Evolutionary conservation across 2,888 invertebrate species (phyloP), one percentile per base, ranked within the genome.

Genomic region (Chrysotoxum bicinctum): DNA sequence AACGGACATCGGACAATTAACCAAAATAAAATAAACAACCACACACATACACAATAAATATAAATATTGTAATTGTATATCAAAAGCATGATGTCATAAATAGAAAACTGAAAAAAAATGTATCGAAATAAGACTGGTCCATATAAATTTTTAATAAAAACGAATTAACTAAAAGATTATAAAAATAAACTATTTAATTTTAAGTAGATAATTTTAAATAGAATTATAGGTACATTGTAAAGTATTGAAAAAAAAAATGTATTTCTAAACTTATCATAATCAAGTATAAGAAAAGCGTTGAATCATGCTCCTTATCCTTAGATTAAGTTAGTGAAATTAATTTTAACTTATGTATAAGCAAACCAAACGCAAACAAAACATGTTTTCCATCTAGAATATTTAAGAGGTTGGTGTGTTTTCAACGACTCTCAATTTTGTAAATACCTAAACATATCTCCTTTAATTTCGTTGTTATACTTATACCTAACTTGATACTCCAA

Each of bases 51-150:
- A 40, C n/a, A 26, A 30, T 26, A n/a, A 7, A 76, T 70, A 77
- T 30, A 43, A 60, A 21, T 69, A 62, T 52, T 9, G 26, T 14
- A n/a, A 68, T 68, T 35, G 26, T 40, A 73, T 73, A 64, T 19
- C 5, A n/a, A 54, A 43, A 62, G 56, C 60, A 43, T 60, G 50
- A 68, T 72, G 69, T 43, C 66, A 68, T 35, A 66, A 64, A 58
- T 26, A 77, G 48, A 37, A 69, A 54, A 40, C 37, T 54, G 45
- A 58, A 62, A 52, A 69, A 37, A 81, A 73, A 81, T 73, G 69
- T 85, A 85, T 85, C 81, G 66, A 81, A 72, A 85, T 81, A 85
- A 85, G 85, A 85, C 85, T 85, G 85, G 85, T 81, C 85, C 85
- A 84, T 66, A 84, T 80, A 64, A 64, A 75, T 80, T 73, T 81